Evolutionary conservation across 2,113 vertebrate species (phyloP), one percentile per base, ranked within the genome.

Genomic region (Pseudonaja textilis): DNA sequence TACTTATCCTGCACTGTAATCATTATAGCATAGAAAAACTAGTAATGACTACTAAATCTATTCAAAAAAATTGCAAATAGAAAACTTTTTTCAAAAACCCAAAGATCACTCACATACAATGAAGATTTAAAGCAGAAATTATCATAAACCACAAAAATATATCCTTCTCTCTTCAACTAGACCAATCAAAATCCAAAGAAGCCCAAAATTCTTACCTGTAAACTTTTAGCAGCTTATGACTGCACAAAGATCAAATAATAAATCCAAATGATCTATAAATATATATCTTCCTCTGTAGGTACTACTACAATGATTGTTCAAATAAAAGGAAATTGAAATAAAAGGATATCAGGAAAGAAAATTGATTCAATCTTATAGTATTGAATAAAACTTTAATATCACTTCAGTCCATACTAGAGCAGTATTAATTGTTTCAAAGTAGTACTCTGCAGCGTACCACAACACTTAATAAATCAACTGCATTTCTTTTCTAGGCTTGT

Each of bases 241-340:
- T 94, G 25, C 92, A 96, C 87, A 54, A 25, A 87, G 90, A 86
- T 54, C 2, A 0, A 93, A 64, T 12, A 87, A 88, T 91, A 69
- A 90, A 94, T 93, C 92, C 42, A 92, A 94, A 93, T 22, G 5
- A 69, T 93, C 69, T 56, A 89, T 74, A 91, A 57, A 81, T 34
- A 52, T 2, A 2, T 10, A 89, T 92, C 88, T 94, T 92, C 34
- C 61, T 93, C 61, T 90, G 59, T 74, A 93, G 59, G 61, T 87
- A 93, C 29, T 1, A 0, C 88, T 94, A 64, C 45, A 61, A 61
- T 26, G 22, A 74, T 90, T 0, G 0, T 20, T 29, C 57, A 42
- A n/a, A 87, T 25, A 81, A 90, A 85, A 89, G 50, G 85, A 91
- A 64, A 47, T 47, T 64, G 3, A 52, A 39, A 85, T 25, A 86